A percentile compares a stretch with the other conserved stretches of the same genome.
Conservation (phyloP, 2,113 vertebrate genomes). For the Sander lucioperca region DNA sequence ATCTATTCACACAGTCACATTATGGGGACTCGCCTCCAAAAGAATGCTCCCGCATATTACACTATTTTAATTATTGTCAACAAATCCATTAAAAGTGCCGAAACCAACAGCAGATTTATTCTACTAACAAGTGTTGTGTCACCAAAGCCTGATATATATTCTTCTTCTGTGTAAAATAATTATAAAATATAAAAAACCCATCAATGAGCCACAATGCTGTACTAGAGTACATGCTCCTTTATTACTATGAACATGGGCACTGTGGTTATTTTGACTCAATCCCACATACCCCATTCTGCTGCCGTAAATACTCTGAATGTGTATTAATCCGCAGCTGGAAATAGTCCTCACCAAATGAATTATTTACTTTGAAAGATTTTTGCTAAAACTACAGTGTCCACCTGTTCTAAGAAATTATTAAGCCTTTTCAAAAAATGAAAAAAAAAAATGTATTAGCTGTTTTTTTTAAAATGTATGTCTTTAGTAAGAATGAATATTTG, state of each 20-base stretch:
- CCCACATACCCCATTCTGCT: background rate
- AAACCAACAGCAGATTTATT: background rate
- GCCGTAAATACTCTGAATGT: background rate
- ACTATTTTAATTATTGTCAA: background rate
- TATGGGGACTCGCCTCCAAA: constrained; percentile 19
- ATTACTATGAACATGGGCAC: constrained; percentile 8
- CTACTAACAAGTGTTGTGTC: too few species aligned
- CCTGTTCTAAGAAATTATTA: background rate
- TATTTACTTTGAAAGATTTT: background rate
- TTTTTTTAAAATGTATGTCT: background rate
- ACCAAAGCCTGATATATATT: background rate
- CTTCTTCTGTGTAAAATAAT: too few species aligned
- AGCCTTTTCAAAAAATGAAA: background rate
- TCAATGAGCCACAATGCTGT: background rate
- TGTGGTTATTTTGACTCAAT: constrained; percentile 14
- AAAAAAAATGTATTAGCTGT: background rate
- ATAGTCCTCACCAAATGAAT: background rate
- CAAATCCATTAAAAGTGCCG: background rate
- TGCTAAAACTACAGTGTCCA: background rate
- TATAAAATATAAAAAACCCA: too few species aligned
- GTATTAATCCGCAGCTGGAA: constrained; percentile 14
- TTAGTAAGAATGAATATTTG: background rate
- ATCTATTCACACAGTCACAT: constrained; percentile 42
- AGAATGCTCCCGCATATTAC: constrained; percentile 4
- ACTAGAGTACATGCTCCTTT: background rate